Evolutionary conservation across 2,888 invertebrate species (phyloP), one percentile per base, ranked within the genome.

Genomic region (Ectemnius lituratus): DNA sequence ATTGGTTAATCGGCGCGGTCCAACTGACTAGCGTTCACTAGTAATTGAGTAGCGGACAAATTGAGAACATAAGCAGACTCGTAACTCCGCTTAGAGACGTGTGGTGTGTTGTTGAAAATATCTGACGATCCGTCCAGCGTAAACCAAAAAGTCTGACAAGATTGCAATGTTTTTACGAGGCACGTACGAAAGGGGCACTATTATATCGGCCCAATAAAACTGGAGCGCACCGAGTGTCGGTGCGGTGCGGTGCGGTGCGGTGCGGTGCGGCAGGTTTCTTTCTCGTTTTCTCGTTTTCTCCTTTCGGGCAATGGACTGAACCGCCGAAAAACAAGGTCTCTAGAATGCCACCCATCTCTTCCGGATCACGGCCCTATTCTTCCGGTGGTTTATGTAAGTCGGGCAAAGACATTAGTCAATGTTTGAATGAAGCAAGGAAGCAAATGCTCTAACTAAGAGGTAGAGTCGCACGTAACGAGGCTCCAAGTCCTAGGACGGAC

Each of bases 1-100:
- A 82, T 82, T 82, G 80, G 79, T 83, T 80, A 77, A 74, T 74
- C 80, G 81, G 69, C 82, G 23, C 23, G 23, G 23, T 3, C 23
- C 46, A 66, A 66, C 62, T 67, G 66, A 62, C 16, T 16, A 45
- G 66, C 14, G 59, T 60, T 37, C 5, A 64, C 13, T 23, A 56
- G 18, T 45, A 47, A 59, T 61, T 52, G 67, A 56, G 67, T 70
- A 79, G 69, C 57, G 57, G 28, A 46, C 18, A 49, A n/a, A 37
- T 37, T 14, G 28, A 16, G 52, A 16, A 62, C 62, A 52, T 66
- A 69, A 70, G 37, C 8, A 37, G 37, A 8, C 8, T 37, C 2
- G 8, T 6, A 37, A 2, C 28, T n/a, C 11, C 2, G 49, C 4
- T 11, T n/a, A 49, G 16, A 13, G 0, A n/a, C n/a, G n/a, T n/a